Conservation (phyloP, 2,113 vertebrate species). For the Ginglymostoma cirratum region DNA sequence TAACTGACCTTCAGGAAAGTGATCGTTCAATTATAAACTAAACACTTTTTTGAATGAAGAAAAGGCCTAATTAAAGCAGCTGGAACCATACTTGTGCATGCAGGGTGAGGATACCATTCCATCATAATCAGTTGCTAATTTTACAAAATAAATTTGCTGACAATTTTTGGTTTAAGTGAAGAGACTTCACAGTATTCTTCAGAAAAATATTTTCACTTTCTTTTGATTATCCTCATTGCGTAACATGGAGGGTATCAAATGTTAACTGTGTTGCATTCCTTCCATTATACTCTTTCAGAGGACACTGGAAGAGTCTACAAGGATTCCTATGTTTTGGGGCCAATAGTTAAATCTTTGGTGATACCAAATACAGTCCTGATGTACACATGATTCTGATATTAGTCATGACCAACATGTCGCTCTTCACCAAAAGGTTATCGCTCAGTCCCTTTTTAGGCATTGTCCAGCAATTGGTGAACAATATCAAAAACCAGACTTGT, state of each 20-base stretch:
- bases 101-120: neutral
- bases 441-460: neutral
- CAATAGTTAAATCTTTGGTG: neutral
- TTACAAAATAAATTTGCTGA: no score
- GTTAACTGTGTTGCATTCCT: neutral
- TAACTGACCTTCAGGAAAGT: no score
- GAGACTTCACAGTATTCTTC: neutral
- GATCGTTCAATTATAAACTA: no score
- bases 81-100: neutral
- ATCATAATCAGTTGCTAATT: neutral
- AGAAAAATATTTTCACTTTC: neutral
- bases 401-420: neutral
- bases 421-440: neutral
- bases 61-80: neutral
- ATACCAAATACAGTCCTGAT: neutral
- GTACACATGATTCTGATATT: neutral
- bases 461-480: neutral
- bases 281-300: neutral
- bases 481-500: neutral
- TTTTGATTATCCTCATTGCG: neutral
- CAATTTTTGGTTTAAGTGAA: neutral
- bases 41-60: no score
- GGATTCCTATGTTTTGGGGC: neutral
- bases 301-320: neutral
- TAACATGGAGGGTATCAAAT: neutral